Conservation (phyloP, 2,797 vertebrate species). For the Pseudochirops corinnae region DNA sequence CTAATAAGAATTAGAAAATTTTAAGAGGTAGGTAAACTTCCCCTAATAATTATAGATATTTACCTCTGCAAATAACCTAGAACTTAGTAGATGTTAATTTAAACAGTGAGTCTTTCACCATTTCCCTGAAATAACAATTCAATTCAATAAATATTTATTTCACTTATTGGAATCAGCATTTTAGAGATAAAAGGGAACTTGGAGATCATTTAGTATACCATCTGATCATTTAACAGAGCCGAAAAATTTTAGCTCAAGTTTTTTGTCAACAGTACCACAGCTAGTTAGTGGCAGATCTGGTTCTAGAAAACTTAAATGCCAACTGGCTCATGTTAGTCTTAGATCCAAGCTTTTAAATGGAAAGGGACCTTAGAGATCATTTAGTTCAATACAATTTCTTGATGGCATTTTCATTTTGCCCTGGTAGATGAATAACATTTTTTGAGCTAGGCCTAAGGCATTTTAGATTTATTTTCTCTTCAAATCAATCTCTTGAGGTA, state of each 20-base stretch:
- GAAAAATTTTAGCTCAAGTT: neutral
- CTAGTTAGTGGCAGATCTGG: neutral
- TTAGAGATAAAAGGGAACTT: neutral
- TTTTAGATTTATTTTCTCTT: constrained; percentile 67
- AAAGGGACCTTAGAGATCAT: neutral
- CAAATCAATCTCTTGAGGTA: constrained; percentile 70
- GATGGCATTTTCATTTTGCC: neutral
- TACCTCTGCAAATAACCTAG: neutral
- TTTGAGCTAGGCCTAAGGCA: constrained; percentile 54
- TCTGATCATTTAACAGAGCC: neutral
- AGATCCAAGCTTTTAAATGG: neutral
- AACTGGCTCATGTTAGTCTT: neutral
- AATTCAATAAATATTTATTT: neutral
- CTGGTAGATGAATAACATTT: constrained; percentile 21
- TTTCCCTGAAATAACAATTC: neutral
- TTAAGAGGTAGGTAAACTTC: neutral
- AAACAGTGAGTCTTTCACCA: neutral
- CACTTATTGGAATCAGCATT: neutral
- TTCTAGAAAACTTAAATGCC: neutral
- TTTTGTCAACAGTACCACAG: neutral
- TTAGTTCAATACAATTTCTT: neutral
- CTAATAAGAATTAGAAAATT: neutral
- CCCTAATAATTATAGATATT: neutral
- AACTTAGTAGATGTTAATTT: neutral
- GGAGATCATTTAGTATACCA: neutral